Conservation (phyloP, 2,888 invertebrate genomes). For the Pyrochroa serraticornis region DNA sequence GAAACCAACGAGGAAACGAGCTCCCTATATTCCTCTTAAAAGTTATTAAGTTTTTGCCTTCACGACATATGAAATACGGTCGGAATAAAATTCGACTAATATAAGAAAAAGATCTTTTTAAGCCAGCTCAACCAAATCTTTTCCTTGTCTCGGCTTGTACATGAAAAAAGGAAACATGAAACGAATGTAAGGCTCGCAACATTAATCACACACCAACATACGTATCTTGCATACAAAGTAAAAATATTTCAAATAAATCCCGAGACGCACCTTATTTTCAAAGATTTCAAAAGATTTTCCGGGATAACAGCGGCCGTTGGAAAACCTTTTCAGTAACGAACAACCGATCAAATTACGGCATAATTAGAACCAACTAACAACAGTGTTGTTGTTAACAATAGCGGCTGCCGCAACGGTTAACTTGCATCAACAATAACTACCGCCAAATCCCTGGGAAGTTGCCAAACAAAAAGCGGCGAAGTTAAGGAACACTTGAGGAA, state of each 20-base stretch:
- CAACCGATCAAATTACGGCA: too few relatives aligned
- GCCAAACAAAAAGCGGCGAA: too few relatives aligned
- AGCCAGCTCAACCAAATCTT: not conserved
- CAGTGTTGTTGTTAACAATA: too few relatives aligned
- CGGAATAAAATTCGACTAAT: conserved; percentile 4
- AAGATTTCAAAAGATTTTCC: not conserved
- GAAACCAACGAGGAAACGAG: not conserved
- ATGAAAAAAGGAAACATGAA: conserved; percentile 5
- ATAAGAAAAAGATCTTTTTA: not conserved
- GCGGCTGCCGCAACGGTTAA: too few relatives aligned
- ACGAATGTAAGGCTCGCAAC: not conserved
- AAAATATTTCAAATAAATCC: not conserved
- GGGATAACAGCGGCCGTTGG: too few relatives aligned
- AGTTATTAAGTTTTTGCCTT: conserved; percentile 3
- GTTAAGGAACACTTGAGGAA: too few relatives aligned
- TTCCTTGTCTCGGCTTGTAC: not conserved
- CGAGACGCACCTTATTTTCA: not conserved
- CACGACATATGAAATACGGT: conserved; percentile 4
- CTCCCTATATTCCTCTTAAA: not conserved
- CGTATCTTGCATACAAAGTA: not conserved
- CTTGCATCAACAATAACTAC: too few relatives aligned
- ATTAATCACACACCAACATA: not conserved
- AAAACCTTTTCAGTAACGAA: too few relatives aligned
- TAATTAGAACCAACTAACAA: too few relatives aligned
- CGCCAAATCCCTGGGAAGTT: too few relatives aligned